Base-by-base conservation (phyloP, 2,797 vertebrate species). In the Cryptoblepharus egeriae region DNA sequence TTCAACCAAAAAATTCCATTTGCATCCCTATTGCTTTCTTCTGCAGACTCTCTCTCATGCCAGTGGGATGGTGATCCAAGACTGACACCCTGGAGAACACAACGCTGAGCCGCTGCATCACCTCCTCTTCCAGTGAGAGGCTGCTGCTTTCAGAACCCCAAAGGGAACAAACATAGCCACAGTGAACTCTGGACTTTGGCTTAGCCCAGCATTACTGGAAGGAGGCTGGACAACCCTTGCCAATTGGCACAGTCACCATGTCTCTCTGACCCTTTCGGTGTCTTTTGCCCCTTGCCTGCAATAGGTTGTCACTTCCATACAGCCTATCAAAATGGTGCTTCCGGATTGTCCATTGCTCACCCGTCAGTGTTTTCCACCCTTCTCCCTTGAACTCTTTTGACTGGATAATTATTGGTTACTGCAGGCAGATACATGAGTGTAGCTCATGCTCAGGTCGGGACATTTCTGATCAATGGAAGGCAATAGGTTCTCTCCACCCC, bases 31-130 rank as follows among this genome's bases (percentile, higher is more conserved):
- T n/a, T 15, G 12, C 78, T 65, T 28, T 28, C 63, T 74, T 86
- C 77, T 70, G 12, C 86, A 94, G 93, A 89, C 80, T 87, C 89
- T 92, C 88, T 92, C 93, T 80, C 90, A 91, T 77, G 78, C 87
- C 89, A 91, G 85, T 1, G 92, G 93, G 80, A 89, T 92, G 80
- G 67, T 93, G 89, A 90, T 75, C 42, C 89, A 92, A 79, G 77
- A 88, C 65, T 94, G 92, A 94, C 63, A 39, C 55, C 79, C 83
- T 63, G 49, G 71, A 79, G 80, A 74, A 79, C 42, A 85, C 5
- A 72, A 24, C 64, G 75, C 79, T 83, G 68, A 69, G 82, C 89
- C 7, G 16, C 55, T 1, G 9, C 39, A 35, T 57, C 55, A 52
- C 24, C 84, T 90, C 90, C 88, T 83, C 82, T 82, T 75, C 77